Percentiles rank a stretch among this genome's conserved stretches.
phyloP scores from a whole-genome alignment of 2,113 vertebrate species.

The Abramis brama region DNA sequence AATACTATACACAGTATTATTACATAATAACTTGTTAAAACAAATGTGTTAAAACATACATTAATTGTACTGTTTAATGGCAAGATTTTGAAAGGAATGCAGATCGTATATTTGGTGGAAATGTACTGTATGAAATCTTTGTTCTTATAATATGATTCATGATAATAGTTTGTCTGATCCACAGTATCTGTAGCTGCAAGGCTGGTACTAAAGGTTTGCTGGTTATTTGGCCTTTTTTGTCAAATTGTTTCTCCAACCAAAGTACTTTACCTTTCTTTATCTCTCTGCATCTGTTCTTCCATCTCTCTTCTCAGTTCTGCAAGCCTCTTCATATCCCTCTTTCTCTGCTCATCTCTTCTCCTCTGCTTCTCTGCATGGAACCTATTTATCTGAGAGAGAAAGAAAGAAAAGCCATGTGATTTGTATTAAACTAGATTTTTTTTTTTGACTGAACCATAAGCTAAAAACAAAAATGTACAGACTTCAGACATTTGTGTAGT shows the following conservation, averaged over 20 bases:
- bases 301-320: constrained; percentile 82
- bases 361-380: constrained; percentile 83
- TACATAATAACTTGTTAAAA: background rate
- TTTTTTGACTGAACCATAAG: no score
- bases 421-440: no score
- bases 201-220: background rate
- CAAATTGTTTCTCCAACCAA: no score
- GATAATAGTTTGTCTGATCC: background rate
- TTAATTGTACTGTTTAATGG: background rate
- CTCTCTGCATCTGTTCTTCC: constrained; percentile 84
- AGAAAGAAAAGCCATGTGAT: background rate
- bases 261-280: constrained; percentile 65
- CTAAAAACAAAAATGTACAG: no score
- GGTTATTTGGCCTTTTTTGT: no score
- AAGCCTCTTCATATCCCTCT: constrained; percentile 77
- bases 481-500: background rate
- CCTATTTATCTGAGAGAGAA: constrained; percentile 79
- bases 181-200: background rate
- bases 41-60: background rate
- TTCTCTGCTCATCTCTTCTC: constrained; percentile 77
- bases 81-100: background rate
- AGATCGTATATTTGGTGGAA: constrained; percentile 64
- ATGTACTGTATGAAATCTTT: no score
- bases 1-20: no score
- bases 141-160: background rate